Conservation (phyloP, 1,140 invertebrate genomes). For the Cheumatopsyche charites region DNA sequence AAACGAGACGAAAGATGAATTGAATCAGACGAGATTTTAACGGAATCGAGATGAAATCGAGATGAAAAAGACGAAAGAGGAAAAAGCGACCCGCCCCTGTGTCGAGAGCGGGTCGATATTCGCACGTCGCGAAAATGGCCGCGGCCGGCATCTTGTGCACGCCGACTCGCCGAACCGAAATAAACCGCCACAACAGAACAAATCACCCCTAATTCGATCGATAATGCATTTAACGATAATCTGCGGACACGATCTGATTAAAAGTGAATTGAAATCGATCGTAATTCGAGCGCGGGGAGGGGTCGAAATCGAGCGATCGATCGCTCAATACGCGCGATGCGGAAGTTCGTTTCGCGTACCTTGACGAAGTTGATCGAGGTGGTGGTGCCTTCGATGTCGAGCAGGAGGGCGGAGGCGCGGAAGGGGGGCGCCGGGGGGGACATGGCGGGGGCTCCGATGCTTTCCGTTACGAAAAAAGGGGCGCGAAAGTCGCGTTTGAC, state of each 20-base stretch:
- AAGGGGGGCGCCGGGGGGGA: background rate
- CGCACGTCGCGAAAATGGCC: background rate
- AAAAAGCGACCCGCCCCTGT: too few species aligned
- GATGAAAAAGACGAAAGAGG: too few species aligned
- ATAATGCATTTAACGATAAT: too few species aligned
- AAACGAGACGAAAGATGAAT: too few species aligned
- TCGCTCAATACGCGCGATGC: background rate
- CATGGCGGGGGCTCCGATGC: background rate
- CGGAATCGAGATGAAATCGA: too few species aligned
- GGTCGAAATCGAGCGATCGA: background rate
- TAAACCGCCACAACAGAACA: too few species aligned
- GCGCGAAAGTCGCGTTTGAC: background rate
- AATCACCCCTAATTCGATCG: too few species aligned
- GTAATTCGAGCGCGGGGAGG: background rate
- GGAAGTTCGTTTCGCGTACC: slow-evolving; percentile 33
- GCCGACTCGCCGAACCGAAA: background rate
- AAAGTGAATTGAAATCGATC: background rate
- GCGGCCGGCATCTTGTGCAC: slow-evolving; percentile 6
- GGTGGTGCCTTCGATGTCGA: slow-evolving; percentile 45
- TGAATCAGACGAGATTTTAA: too few species aligned
- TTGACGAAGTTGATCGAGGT: slow-evolving; percentile 46
- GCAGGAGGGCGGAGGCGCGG: slow-evolving; percentile 6
- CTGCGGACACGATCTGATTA: background rate
- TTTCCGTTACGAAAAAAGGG: background rate
- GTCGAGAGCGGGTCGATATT: too few species aligned